phyloP scores from a whole-genome alignment of 2,888 invertebrate species.

The Dolichopus griseipennis region DNA sequence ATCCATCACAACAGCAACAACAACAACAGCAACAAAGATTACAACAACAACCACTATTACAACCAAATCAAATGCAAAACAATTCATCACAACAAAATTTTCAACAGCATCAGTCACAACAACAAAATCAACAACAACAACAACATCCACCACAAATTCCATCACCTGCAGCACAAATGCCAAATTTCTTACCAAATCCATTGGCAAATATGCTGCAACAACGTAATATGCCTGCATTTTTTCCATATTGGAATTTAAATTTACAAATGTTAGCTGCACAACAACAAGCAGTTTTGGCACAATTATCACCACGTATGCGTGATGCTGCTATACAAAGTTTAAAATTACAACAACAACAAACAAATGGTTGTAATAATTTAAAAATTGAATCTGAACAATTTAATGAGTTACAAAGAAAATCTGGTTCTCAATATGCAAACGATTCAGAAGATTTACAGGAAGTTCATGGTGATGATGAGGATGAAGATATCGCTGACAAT shows the following conservation, averaged over 20 bases:
- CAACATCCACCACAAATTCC: conserved; percentile 29
- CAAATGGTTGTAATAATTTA: conserved; percentile 15
- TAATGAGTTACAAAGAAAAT: conserved; percentile 11
- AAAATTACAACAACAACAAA: not conserved
- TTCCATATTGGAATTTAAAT: conserved; percentile 42
- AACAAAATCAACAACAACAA: conserved; percentile 21
- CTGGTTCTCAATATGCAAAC: conserved; percentile 12
- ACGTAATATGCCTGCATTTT: conserved; percentile 37
- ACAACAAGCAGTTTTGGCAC: conserved; percentile 39
- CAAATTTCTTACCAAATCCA: conserved; percentile 32
- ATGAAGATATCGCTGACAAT: conserved; percentile 25
- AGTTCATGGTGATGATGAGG: conserved; percentile 19
- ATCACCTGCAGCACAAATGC: conserved; percentile 25
- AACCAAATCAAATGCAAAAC: conserved; percentile 17
- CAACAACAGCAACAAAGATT: conserved; percentile 20
- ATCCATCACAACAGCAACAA: conserved; percentile 21
- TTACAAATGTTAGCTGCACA: conserved; percentile 43
- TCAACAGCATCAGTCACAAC: conserved; percentile 22
- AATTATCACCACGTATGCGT: conserved; percentile 36
- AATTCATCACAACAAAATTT: conserved; percentile 15
- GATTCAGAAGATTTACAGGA: conserved; percentile 19
- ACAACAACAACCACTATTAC: conserved; percentile 17
- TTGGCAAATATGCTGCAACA: conserved; percentile 37
- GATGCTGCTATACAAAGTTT: conserved; percentile 26
- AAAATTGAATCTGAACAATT: conserved; percentile 18